phyloP scores from a whole-genome alignment of 2,113 vertebrate species.

The Trachemys scripta region DNA sequence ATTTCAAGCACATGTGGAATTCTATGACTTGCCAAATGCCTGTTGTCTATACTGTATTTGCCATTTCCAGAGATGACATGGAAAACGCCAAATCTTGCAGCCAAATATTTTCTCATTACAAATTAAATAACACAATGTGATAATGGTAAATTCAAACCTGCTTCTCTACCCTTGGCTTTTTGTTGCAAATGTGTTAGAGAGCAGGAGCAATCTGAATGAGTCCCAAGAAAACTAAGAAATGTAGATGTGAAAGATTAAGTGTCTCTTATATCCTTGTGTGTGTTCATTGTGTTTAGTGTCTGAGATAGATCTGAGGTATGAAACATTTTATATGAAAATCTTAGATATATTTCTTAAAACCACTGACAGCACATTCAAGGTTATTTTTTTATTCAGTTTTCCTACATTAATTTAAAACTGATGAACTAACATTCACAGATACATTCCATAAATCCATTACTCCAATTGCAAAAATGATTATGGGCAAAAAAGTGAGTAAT shows the following conservation, averaged over 20 bases:
- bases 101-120: neutral
- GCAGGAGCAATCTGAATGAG: neutral
- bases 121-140: neutral
- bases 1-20: neutral
- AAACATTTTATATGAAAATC: neutral
- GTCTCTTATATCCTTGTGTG: neutral
- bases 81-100: neutral
- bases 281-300: neutral
- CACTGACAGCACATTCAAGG: neutral
- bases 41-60: neutral
- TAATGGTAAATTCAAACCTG: neutral
- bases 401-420: neutral
- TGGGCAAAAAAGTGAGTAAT: neutral
- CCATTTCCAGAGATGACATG: neutral
- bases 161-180: neutral
- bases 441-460: neutral
- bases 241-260: neutral
- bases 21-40: neutral
- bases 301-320: neutral
- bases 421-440: neutral
- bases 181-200: neutral
- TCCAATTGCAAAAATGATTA: slow-evolving; percentile 8
- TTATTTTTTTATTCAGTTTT: neutral
- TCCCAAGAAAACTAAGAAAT: neutral
- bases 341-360: neutral